These are phyloP conservation scores for Platyura marginata DNA, from an alignment of 1,140 invertebrate genomes.

Conservation along the genomic window DNA sequence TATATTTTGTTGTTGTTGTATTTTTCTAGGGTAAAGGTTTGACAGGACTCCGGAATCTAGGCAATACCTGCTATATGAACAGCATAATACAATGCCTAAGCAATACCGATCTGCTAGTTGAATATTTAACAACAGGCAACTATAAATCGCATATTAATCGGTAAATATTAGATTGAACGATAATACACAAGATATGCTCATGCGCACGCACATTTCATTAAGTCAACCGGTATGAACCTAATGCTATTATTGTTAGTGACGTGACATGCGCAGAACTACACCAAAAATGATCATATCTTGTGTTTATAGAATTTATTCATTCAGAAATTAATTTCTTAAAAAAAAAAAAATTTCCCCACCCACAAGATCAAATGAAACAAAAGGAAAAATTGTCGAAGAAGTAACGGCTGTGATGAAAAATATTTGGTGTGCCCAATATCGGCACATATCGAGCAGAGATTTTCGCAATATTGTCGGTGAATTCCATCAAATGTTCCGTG, in stretches of 20 bases:
- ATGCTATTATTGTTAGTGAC: too few relatives aligned
- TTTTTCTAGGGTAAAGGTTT: slow-evolving; percentile 50
- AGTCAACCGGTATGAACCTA: too few relatives aligned
- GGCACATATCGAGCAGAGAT: slow-evolving; percentile 57
- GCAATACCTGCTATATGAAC: slow-evolving; percentile 97
- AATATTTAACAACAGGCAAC: slow-evolving; percentile 51
- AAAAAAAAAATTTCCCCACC: too few relatives aligned
- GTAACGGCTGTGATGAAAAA: slow-evolving; percentile 53
- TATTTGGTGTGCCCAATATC: slow-evolving; percentile 55
- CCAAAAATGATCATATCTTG: too few relatives aligned
- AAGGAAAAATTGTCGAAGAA: slow-evolving; percentile 52
- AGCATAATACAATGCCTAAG: slow-evolving; percentile 86
- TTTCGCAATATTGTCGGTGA: slow-evolving; percentile 48
- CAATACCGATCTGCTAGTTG: slow-evolving; percentile 51
- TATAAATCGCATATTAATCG: slow-evolving; percentile 37
- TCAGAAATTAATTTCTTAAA: too few relatives aligned
- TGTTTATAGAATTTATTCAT: too few relatives aligned
- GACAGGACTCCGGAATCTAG: slow-evolving; percentile 72
- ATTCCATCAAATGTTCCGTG: slow-evolving; percentile 59
- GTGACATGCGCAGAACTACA: too few relatives aligned
- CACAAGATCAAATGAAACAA: slow-evolving; percentile 32
- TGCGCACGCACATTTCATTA: not conserved
- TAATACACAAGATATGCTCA: not conserved
- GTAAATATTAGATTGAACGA: slow-evolving; percentile 9
- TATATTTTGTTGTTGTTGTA: too few relatives aligned